These are phyloP conservation scores for Harpagifer antarcticus DNA, from an alignment of 2,797 vertebrate genomes.

Conservation along the genomic window DNA sequence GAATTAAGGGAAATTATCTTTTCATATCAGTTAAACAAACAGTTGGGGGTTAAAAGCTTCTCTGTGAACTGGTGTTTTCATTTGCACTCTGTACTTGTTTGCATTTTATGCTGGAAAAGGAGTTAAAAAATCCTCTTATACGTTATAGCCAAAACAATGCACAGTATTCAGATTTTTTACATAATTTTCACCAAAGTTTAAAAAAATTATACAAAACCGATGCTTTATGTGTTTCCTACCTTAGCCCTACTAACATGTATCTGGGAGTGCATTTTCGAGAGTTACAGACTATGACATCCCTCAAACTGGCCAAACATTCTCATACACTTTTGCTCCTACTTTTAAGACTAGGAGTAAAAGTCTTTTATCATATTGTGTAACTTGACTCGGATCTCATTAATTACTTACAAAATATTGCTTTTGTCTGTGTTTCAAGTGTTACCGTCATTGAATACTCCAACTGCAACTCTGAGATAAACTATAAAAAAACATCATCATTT, in stretches of 20 bases:
- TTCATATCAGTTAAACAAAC: conserved; percentile 45
- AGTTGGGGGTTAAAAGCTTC: conserved; percentile 13
- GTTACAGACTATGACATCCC: background rate
- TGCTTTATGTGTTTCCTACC: background rate
- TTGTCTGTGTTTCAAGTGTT: background rate
- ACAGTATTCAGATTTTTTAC: background rate
- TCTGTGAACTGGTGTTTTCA: background rate
- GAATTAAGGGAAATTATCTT: conserved; percentile 26
- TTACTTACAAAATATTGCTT: background rate
- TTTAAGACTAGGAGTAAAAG: background rate
- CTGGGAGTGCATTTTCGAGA: background rate
- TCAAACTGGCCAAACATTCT: background rate
- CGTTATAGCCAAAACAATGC: too few species aligned
- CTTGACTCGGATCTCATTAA: background rate
- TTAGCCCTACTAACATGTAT: background rate
- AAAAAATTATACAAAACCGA: background rate
- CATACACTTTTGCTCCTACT: background rate
- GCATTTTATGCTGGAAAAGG: conserved; percentile 1
- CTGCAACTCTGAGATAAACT: background rate
- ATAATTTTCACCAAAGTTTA: background rate
- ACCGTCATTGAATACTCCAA: background rate
- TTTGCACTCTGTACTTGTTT: background rate
- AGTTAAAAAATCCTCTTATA: background rate
- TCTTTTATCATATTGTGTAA: background rate
- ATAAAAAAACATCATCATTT: background rate